A percentile compares a stretch with the other conserved stretches of the same genome.
These are phyloP conservation scores for Eupleurogrammus muticus DNA, from an alignment of 2,797 vertebrate species.

Conservation along the genomic window DNA sequence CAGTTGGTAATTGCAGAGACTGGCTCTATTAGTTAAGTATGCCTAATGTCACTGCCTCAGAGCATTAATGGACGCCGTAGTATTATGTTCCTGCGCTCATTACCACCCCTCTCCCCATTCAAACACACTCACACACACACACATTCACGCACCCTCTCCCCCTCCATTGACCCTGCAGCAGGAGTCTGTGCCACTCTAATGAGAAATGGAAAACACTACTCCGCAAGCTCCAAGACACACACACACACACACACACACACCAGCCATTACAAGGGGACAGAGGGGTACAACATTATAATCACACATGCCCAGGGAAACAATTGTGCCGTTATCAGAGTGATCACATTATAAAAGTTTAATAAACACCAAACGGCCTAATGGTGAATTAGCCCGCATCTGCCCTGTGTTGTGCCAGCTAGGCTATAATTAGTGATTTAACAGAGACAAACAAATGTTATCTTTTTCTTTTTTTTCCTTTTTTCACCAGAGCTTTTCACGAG, in stretches of 20 bases:
- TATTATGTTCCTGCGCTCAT: slow-evolving; percentile 87
- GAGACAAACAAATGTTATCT: slow-evolving; percentile 78
- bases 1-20: slow-evolving; percentile 86
- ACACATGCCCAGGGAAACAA: slow-evolving; percentile 85
- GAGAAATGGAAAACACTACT: slow-evolving; percentile 88
- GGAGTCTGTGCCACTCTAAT: slow-evolving; percentile 86
- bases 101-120: slow-evolving; percentile 80
- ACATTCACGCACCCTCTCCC: slow-evolving; percentile 62
- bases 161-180: slow-evolving; percentile 87
- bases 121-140: slow-evolving; percentile 58
- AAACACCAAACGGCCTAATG: slow-evolving; percentile 84
- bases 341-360: slow-evolving; percentile 85
- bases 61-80: slow-evolving; percentile 88
- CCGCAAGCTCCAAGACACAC: slow-evolving; percentile 78
- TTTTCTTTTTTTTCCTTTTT: slow-evolving; percentile 66
- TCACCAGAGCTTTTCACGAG: slow-evolving; percentile 61
- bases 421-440: slow-evolving; percentile 82
- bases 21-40: slow-evolving; percentile 89
- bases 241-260: slow-evolving; percentile 55
- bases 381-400: slow-evolving; percentile 82
- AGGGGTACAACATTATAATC: slow-evolving; percentile 82
- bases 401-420: slow-evolving; percentile 75
- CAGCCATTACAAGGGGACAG: slow-evolving; percentile 83
- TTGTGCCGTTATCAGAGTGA: slow-evolving; percentile 82
- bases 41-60: slow-evolving; percentile 86